phyloP scores from a whole-genome alignment of 2,113 vertebrate species.

The Myxocyprinus asiaticus region DNA sequence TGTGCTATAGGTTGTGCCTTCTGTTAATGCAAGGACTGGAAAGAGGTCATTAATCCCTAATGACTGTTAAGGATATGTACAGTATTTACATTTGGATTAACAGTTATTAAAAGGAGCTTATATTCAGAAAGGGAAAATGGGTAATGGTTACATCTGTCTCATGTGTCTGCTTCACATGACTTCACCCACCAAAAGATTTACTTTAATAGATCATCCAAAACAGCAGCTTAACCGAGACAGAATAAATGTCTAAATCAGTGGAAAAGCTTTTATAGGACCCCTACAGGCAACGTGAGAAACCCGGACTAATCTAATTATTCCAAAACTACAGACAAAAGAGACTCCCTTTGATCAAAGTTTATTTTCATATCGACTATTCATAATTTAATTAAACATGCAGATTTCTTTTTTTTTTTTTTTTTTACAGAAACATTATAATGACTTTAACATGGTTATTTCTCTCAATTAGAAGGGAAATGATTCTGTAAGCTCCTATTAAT shows the following conservation, averaged over 20 bases:
- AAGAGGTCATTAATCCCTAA: neutral
- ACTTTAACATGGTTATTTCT: constrained; percentile 46
- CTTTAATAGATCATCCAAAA: constrained; percentile 42
- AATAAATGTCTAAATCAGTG: constrained; percentile 51
- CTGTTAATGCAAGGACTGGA: neutral
- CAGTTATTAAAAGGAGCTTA: constrained; percentile 57
- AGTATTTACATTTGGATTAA: constrained; percentile 60
- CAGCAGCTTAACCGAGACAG: constrained; percentile 27
- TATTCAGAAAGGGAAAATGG: constrained; percentile 57
- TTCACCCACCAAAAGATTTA: constrained; percentile 47
- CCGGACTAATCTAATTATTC: constrained; percentile 54
- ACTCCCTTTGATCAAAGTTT: constrained; percentile 63
- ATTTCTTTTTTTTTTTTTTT: neutral
- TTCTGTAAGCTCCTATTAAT: constrained; percentile 32
- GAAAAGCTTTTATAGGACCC: constrained; percentile 46
- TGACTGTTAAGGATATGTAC: neutral
- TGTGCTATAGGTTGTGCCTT: neutral
- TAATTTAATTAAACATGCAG: constrained; percentile 57
- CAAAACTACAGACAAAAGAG: constrained; percentile 50
- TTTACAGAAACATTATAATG: constrained; percentile 46
- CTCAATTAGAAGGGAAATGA: constrained; percentile 49
- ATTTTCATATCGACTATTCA: constrained; percentile 57
- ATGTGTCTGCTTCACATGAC: constrained; percentile 49
- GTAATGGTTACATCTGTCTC: constrained; percentile 58
- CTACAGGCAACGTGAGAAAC: constrained; percentile 43